Conservation (phyloP, 2,888 invertebrate species). For the Cylindroiulus punctatus region DNA sequence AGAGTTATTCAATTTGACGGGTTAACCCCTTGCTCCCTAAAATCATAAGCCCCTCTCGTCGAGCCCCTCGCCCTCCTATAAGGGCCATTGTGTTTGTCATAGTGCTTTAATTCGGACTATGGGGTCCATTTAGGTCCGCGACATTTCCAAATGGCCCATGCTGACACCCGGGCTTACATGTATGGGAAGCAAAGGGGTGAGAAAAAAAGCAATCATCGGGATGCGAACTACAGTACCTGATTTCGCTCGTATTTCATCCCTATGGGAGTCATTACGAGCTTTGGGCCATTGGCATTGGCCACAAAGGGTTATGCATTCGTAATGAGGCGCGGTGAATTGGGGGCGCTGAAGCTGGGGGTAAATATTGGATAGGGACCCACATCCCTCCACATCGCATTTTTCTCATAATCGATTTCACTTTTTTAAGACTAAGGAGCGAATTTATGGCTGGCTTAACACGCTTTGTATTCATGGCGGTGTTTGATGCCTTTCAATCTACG, state of each 20-base stretch:
- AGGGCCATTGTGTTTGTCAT: constrained; percentile 23
- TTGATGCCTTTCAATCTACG: constrained; percentile 11
- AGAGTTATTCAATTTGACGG: constrained; percentile 26
- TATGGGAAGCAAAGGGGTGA: constrained; percentile 36
- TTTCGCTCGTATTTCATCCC: constrained; percentile 21
- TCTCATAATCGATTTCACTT: constrained; percentile 28
- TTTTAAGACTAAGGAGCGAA: constrained; percentile 4
- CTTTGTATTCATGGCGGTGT: neutral
- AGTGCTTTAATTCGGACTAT: constrained; percentile 26
- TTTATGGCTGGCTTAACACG: constrained; percentile 29
- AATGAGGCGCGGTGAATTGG: constrained; percentile 5
- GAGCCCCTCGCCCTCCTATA: constrained; percentile 4
- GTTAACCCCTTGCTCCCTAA: constrained; percentile 34
- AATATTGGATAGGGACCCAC: neutral
- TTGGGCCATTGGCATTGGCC: neutral
- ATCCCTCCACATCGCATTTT: neutral
- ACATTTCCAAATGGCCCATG: constrained; percentile 26
- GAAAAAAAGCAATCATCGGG: constrained; percentile 29
- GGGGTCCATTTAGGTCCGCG: neutral
- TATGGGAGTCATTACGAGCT: neutral
- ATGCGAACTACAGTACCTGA: constrained; percentile 4
- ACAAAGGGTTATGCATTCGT: constrained; percentile 42
- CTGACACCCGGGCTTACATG: neutral
- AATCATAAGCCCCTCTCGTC: neutral
- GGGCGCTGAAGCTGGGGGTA: neutral